Percentiles rank a stretch among this genome's conserved stretches.
phyloP scores from a whole-genome alignment of 2,888 invertebrate genomes.

The Netelia inedita region DNA sequence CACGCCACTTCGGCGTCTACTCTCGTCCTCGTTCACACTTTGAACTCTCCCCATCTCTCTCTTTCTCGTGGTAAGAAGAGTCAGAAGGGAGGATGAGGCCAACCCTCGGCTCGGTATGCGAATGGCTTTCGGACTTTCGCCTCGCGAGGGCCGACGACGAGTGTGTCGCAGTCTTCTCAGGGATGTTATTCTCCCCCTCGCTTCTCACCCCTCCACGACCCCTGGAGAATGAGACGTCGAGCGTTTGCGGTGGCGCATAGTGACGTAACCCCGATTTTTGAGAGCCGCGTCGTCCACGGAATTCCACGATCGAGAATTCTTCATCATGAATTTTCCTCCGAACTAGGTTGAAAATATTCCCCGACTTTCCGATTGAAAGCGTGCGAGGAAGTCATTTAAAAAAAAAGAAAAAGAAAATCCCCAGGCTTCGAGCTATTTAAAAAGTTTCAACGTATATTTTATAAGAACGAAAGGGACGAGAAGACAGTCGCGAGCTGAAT shows the following conservation, averaged over 20 bases:
- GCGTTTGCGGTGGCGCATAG: constrained; percentile 37
- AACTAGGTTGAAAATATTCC: not conserved
- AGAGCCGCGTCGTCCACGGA: not conserved
- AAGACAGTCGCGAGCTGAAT: not conserved
- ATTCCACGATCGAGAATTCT: constrained; percentile 12
- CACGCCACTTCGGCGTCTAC: constrained; percentile 72
- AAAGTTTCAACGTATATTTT: no score
- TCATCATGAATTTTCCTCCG: not conserved
- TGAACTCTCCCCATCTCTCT: constrained; percentile 40
- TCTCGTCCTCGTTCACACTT: constrained; percentile 67
- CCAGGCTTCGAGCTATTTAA: no score
- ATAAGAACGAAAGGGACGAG: not conserved
- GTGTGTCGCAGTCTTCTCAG: constrained; percentile 38
- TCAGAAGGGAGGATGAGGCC: not conserved
- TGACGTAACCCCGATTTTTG: constrained; percentile 51
- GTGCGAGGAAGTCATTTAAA: no score
- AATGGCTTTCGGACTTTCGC: constrained; percentile 41
- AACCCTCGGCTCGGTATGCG: not conserved
- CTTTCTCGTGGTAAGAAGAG: not conserved
- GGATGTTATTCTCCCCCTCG: constrained; percentile 45
- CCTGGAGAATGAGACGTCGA: constrained; percentile 17
- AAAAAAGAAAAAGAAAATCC: no score
- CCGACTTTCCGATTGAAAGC: no score
- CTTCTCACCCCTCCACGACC: not conserved
- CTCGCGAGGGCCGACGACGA: constrained; percentile 27